Evolutionary conservation across 2,888 invertebrate genomes (phyloP), one percentile per base, ranked within the genome.

Genomic region (Patella ulyssiponensis): DNA sequence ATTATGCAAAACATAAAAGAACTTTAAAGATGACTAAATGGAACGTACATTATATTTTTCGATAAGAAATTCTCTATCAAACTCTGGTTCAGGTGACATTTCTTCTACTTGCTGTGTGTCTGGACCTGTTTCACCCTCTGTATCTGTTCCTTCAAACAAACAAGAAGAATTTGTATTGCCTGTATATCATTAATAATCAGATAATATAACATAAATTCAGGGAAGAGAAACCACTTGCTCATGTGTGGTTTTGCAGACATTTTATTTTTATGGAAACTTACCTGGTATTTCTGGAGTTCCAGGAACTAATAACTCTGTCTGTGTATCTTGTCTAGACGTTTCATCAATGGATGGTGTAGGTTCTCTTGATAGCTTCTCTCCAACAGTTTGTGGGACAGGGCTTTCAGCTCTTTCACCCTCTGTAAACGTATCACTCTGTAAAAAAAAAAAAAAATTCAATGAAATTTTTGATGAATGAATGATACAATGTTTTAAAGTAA

Each of bases 31-130:
- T 44, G 5, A 44, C 44, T 44, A 44, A 44, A 44, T 44, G 51
- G 3, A n/a, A 86, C 87, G 81, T 83, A 91, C 91, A 84, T 90
- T 88, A 78, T 91, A 91, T 84, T 81, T 86, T 74, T 90, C 89
- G 23, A 91, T 84, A 4, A 91, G 85, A 58, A 85, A 85, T 51
- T 90, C 90, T 78, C 91, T 83, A 77, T 89, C 88, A 83, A 86
- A 86, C 81, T 87, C 84, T 64, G 86, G 85, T 69, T 85, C 77
- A 71, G 82, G 82, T 75, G 85, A 86, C 69, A 86, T 86, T 54
- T 88, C 86, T 51, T 86, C 86, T 53, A 86, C 88, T 72, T 88
- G 83, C 71, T 85, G 85, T 69, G 84, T 86, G 33, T 83, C 84
- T 71, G 84, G 83, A 33, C 80, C 81, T 12, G 78, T 84, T 52